A percentile compares a stretch with the other conserved stretches of the same genome.
Evolutionary conservation across 2,113 vertebrate genomes (phyloP).

Genomic region (Xyrauchen texanus): DNA sequence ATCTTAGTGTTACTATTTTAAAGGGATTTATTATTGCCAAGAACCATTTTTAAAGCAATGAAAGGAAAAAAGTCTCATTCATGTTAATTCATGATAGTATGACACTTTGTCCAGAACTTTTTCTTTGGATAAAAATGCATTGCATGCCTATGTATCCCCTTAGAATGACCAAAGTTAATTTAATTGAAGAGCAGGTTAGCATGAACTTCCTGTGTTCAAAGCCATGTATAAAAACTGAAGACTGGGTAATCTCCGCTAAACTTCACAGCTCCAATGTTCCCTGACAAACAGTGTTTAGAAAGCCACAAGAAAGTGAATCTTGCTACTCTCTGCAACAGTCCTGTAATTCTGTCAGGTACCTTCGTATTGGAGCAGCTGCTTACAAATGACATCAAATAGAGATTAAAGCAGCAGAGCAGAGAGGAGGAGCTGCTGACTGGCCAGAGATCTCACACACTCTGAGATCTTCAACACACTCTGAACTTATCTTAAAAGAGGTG

Average conservation of each 20-base stretch:
- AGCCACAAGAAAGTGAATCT: conserved; percentile 74
- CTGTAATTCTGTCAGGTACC: conserved; percentile 73
- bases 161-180: conserved; percentile 43
- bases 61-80: not conserved
- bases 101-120: not conserved
- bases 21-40: not conserved
- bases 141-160: conserved; percentile 12
- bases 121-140: not conserved
- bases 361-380: conserved; percentile 65
- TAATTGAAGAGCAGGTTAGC: conserved; percentile 59
- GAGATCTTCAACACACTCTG: not conserved
- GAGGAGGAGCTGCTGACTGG: conserved; percentile 7
- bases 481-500: not conserved
- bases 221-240: conserved; percentile 58
- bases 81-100: no score
- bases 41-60: not conserved
- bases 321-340: conserved; percentile 63
- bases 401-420: conserved; percentile 61
- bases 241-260: conserved; percentile 65
- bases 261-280: conserved; percentile 68
- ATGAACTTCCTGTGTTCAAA: conserved; percentile 75
- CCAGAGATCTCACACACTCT: conserved; percentile 40
- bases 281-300: conserved; percentile 67
- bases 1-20: not conserved
- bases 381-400: conserved; percentile 68